These are phyloP conservation scores for Magallana angulata DNA, from an alignment of 1,140 invertebrate genomes.

Conservation along the genomic window DNA sequence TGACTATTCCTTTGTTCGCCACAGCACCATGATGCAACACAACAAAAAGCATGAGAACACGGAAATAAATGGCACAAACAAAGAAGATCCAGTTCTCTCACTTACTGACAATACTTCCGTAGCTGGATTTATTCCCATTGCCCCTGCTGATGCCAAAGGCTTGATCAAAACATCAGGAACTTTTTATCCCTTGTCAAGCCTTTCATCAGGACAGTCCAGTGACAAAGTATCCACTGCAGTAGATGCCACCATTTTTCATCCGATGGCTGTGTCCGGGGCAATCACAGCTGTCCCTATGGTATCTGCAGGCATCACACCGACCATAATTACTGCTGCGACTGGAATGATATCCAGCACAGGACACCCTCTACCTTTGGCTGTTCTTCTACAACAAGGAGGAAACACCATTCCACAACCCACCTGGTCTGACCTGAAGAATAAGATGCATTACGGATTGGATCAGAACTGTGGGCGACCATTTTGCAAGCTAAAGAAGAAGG, in stretches of 20 bases:
- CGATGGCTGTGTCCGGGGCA: conserved; percentile 5
- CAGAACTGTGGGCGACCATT: conserved; percentile 89
- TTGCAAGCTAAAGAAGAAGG: conserved; percentile 91
- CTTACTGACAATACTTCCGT: not conserved
- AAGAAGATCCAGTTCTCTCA: not conserved
- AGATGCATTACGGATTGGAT: conserved; percentile 72
- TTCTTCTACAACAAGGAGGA: conserved; percentile 74
- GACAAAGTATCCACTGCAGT: not conserved
- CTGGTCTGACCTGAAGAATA: conserved; percentile 67
- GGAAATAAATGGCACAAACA: conserved; percentile 33
- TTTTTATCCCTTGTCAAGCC: conserved; percentile 92
- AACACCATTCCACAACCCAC: conserved; percentile 59
- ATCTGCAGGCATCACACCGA: conserved; percentile 32
- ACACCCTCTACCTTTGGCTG: conserved; percentile 65
- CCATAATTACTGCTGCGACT: conserved; percentile 50
- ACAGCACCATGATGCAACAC: conserved; percentile 86
- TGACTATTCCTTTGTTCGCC: conserved; percentile 87
- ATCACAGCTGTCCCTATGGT: conserved; percentile 41
- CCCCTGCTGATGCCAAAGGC: conserved; percentile 49
- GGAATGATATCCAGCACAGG: conserved; percentile 50
- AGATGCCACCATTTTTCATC: conserved; percentile 44
- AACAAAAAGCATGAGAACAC: conserved; percentile 82
- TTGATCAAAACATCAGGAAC: conserved; percentile 81
- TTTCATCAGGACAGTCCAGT: conserved; percentile 74
- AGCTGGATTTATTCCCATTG: conserved; percentile 44